Conservation (phyloP, 2,888 invertebrate species). For the Sthenelais limicola region DNA sequence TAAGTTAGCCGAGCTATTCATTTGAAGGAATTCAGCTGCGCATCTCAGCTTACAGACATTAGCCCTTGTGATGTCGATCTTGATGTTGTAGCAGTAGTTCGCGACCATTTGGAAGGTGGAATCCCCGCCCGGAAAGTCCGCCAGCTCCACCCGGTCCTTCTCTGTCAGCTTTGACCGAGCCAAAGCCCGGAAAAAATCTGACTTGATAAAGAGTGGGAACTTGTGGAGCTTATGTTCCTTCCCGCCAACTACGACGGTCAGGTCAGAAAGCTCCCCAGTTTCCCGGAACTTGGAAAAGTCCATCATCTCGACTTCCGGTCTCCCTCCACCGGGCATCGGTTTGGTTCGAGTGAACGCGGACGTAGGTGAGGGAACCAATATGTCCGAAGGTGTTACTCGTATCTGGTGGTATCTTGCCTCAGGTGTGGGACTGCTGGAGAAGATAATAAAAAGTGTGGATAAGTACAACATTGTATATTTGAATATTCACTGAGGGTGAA, state of each 20-base stretch:
- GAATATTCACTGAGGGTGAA: too few species aligned
- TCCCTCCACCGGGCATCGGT: background rate
- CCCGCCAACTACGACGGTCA: slow-evolving; percentile 64
- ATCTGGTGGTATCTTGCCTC: background rate
- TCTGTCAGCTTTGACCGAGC: slow-evolving; percentile 54
- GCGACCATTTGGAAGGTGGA: slow-evolving; percentile 66
- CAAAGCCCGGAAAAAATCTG: slow-evolving; percentile 65
- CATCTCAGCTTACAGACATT: slow-evolving; percentile 66
- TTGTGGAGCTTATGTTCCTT: slow-evolving; percentile 68
- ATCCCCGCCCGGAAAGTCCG: slow-evolving; percentile 69
- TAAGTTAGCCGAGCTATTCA: slow-evolving; percentile 65
- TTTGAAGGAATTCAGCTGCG: slow-evolving; percentile 67
- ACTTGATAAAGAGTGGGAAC: slow-evolving; percentile 70
- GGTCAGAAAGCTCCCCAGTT: slow-evolving; percentile 69
- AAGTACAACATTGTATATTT: too few species aligned
- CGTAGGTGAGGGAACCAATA: slow-evolving; percentile 17
- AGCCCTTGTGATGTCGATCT: slow-evolving; percentile 60
- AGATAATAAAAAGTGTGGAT: background rate
- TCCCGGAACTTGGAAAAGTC: slow-evolving; percentile 50
- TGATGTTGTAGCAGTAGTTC: slow-evolving; percentile 67
- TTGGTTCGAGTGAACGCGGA: slow-evolving; percentile 19
- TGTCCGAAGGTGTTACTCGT: slow-evolving; percentile 21
- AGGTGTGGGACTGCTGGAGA: background rate
- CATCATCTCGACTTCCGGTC: slow-evolving; percentile 40
- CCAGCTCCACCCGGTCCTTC: slow-evolving; percentile 53